Conservation (phyloP, 2,113 vertebrate genomes). For the Myotis lucifugus region DNA sequence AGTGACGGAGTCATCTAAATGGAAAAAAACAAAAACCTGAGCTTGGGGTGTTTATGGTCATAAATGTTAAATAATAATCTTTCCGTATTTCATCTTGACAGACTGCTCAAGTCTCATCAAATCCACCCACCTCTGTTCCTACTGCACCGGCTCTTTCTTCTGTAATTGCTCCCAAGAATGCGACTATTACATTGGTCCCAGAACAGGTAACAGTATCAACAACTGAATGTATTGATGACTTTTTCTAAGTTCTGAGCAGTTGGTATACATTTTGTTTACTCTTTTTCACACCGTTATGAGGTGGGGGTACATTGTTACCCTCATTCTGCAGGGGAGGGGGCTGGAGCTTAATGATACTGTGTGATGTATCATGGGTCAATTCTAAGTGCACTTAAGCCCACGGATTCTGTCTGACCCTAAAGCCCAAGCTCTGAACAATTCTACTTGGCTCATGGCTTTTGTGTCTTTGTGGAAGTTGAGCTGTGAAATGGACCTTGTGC, state of each 20-base stretch:
- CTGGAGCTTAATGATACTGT: not conserved
- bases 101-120: slow-evolving; percentile 34
- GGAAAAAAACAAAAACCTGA: not conserved
- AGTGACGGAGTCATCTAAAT: not conserved
- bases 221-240: not conserved
- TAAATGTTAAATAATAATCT: slow-evolving; percentile 32
- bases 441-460: not conserved
- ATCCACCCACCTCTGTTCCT: slow-evolving; percentile 61
- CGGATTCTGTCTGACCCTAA: not conserved
- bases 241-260: slow-evolving; percentile 20
- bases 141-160: slow-evolving; percentile 70
- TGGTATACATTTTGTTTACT: not conserved
- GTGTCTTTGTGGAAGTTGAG: not conserved
- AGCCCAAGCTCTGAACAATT: not conserved
- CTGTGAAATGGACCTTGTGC: not conserved
- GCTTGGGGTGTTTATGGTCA: not conserved
- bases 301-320: not conserved
- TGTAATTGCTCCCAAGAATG: slow-evolving; percentile 54
- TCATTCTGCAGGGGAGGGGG: not conserved
- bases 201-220: slow-evolving; percentile 82
- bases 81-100: slow-evolving; percentile 57
- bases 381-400: not conserved
- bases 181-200: slow-evolving; percentile 77
- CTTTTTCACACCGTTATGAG: not conserved
- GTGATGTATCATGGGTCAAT: not conserved